These are phyloP conservation scores for Aphodius sticticus DNA, from an alignment of 2,888 invertebrate species.

Conservation along the genomic window DNA sequence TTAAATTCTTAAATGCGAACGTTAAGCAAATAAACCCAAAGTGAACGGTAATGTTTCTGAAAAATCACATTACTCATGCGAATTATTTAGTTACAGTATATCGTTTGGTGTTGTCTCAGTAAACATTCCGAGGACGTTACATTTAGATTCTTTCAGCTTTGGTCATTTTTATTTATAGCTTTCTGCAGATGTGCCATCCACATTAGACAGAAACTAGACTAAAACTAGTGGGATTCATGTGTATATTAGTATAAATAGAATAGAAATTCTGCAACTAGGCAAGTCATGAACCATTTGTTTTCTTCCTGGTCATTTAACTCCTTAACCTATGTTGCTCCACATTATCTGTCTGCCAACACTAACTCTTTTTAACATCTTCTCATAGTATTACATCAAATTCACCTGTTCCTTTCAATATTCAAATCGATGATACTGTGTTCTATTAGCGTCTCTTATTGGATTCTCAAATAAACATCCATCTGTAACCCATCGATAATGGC, in stretches of 20 bases:
- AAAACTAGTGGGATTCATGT: neutral
- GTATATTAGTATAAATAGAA: neutral
- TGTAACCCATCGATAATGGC: neutral
- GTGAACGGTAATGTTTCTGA: neutral
- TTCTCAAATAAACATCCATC: neutral
- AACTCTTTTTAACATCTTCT: neutral
- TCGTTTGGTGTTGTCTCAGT: neutral
- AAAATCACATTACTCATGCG: neutral
- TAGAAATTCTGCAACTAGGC: neutral
- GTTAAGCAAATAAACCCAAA: neutral
- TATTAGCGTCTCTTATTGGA: neutral
- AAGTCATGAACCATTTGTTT: neutral
- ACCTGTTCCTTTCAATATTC: neutral
- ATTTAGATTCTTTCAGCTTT: conserved; percentile 4
- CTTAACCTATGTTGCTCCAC: neutral
- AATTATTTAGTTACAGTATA: neutral
- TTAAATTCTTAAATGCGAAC: neutral
- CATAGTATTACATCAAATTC: neutral
- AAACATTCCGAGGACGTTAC: neutral
- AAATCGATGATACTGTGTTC: neutral
- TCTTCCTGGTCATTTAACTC: neutral
- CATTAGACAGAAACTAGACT: neutral
- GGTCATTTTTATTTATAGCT: conserved; percentile 12
- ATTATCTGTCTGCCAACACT: neutral
- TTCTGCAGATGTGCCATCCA: conserved; percentile 1